A percentile compares a stretch with the other conserved stretches of the same genome.
phyloP scores from a whole-genome alignment of 2,888 invertebrate genomes.

The Euclidia mi region DNA sequence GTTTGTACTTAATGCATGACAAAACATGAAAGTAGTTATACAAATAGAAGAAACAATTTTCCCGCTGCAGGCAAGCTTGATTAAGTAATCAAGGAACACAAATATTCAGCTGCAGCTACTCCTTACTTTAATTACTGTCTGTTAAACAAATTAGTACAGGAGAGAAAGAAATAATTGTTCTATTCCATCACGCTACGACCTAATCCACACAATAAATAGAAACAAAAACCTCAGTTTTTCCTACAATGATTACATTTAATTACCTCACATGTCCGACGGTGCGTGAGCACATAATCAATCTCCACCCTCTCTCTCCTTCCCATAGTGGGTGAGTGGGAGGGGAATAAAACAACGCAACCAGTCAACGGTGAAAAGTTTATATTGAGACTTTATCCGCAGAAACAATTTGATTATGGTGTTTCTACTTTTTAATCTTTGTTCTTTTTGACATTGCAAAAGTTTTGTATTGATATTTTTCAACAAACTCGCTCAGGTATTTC shows the following conservation, averaged over 20 bases:
- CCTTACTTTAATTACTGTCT: no score
- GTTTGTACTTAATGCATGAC: no score
- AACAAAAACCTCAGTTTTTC: conserved; percentile 55
- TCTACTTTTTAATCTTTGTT: conserved; percentile 35
- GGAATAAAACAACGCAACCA: conserved; percentile 55
- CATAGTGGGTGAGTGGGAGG: conserved; percentile 29
- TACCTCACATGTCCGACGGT: conserved; percentile 73
- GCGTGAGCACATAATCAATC: conserved; percentile 77
- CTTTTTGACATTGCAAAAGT: neutral
- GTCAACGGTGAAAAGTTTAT: conserved; percentile 46
- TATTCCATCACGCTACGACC: conserved; percentile 6
- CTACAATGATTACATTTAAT: conserved; percentile 77
- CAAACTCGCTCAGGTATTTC: no score
- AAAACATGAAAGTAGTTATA: no score
- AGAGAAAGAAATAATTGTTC: conserved; percentile 3
- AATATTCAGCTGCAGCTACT: no score
- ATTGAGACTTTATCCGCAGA: conserved; percentile 41
- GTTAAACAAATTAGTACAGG: no score
- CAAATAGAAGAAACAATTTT: no score
- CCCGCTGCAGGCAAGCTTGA: no score
- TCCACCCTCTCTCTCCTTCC: conserved; percentile 43
- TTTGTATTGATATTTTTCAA: neutral
- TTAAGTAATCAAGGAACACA: no score
- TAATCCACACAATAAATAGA: conserved; percentile 36
- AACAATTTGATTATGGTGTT: conserved; percentile 36